These are phyloP conservation scores for Fregetta grallaria DNA, from an alignment of 2,113 vertebrate genomes.

Conservation along the genomic window DNA sequence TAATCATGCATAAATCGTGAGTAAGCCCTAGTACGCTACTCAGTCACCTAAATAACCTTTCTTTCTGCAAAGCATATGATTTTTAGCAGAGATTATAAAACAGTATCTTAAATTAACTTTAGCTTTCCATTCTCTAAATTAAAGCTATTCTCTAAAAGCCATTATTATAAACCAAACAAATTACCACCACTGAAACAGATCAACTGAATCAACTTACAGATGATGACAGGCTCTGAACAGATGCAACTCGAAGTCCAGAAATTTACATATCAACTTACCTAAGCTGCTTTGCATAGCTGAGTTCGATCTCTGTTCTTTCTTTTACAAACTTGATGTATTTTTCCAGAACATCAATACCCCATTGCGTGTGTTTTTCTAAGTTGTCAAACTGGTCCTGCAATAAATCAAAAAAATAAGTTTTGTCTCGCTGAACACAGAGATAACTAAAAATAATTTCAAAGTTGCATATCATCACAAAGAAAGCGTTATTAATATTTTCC, in stretches of 20 bases:
- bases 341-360: slow-evolving; percentile 93
- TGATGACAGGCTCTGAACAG: not conserved
- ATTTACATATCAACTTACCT: slow-evolving; percentile 80
- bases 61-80: not conserved
- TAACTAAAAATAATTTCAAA: not conserved
- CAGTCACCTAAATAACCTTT: not conserved
- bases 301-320: slow-evolving; percentile 93
- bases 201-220: not conserved
- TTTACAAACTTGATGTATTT: slow-evolving; percentile 97
- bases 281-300: slow-evolving; percentile 98
- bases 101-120: not conserved
- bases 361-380: slow-evolving; percentile 94
- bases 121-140: not conserved
- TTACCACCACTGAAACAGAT: not conserved
- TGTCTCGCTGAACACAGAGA: not conserved
- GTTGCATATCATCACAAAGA: not conserved
- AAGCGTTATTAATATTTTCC: slow-evolving; percentile 28
- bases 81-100: not conserved
- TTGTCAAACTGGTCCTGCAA: slow-evolving; percentile 97
- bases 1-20: not conserved
- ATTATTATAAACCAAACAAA: not conserved
- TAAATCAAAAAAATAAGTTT: not conserved
- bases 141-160: not conserved
- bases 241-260: not conserved
- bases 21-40: not conserved